phyloP scores from a whole-genome alignment of 2,113 vertebrate genomes.

The Dicrurus megarhynchus region DNA sequence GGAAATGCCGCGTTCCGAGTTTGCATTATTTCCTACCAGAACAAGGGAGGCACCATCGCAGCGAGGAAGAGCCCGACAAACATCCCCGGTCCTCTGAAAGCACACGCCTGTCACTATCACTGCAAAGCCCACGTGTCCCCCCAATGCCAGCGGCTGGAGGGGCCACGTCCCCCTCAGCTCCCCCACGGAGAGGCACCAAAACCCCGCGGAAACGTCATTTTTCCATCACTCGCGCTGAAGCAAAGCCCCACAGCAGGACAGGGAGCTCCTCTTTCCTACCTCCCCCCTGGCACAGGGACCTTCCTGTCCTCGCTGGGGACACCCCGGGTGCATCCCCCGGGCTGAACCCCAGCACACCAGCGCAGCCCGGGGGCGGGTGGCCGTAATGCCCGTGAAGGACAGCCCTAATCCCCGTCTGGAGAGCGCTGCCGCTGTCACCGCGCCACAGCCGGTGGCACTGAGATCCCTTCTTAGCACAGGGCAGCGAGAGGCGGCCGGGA shows the following conservation, averaged over 20 bases:
- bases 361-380: background rate
- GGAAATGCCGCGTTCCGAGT: background rate
- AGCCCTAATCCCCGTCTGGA: slow-evolving; percentile 13
- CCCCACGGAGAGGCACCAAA: background rate
- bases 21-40: background rate
- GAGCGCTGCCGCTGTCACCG: background rate
- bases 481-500: background rate
- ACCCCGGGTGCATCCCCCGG: accelerated
- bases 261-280: background rate
- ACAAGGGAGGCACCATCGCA: background rate
- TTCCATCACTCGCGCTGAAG: accelerated
- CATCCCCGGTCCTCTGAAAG: background rate
- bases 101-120: background rate
- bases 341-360: accelerated
- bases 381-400: background rate
- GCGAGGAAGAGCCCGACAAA: background rate
- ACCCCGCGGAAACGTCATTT: accelerated
- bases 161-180: too few relatives aligned
- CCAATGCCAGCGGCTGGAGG: background rate
- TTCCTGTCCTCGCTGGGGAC: background rate
- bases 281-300: accelerated
- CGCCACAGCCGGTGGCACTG: background rate
- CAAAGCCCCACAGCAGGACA: background rate
- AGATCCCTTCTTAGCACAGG: background rate
- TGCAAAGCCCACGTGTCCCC: background rate